Conservation (phyloP, 1,140 invertebrate genomes). For the Micrasema longulum region DNA sequence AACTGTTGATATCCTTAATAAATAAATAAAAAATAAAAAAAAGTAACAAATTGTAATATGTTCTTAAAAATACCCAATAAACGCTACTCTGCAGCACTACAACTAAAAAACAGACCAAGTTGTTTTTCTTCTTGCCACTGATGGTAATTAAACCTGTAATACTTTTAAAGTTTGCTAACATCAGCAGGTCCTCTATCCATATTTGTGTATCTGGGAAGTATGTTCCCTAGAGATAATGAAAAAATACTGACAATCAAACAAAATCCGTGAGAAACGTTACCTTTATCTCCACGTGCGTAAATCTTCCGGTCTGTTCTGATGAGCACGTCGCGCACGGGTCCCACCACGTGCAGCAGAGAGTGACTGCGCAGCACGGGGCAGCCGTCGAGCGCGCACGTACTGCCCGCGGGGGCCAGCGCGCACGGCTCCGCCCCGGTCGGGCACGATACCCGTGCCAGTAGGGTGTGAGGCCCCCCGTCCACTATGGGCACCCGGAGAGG, state of each 20-base stretch:
- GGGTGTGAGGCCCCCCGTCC: slow-evolving; percentile 65
- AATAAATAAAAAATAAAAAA: too few relatives aligned
- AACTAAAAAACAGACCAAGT: too few relatives aligned
- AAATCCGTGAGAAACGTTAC: slow-evolving; percentile 57
- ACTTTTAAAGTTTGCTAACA: too few relatives aligned
- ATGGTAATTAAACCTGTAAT: too few relatives aligned
- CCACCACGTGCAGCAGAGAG: slow-evolving; percentile 69
- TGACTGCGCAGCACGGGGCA: slow-evolving; percentile 58
- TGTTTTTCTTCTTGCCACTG: too few relatives aligned
- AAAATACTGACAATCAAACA: not conserved
- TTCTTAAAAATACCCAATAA: too few relatives aligned
- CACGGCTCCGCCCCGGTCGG: slow-evolving; percentile 41
- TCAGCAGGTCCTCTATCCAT: too few relatives aligned
- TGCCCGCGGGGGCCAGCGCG: slow-evolving; percentile 7
- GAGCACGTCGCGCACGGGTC: slow-evolving; percentile 73
- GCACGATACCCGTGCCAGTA: slow-evolving; percentile 71
- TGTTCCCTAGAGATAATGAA: too few relatives aligned
- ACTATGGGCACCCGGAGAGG: slow-evolving; percentile 70
- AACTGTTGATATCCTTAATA: too few relatives aligned
- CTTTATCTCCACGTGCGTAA: slow-evolving; percentile 72
- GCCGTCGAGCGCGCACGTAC: not conserved
- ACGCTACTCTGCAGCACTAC: too few relatives aligned
- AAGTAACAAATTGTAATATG: too few relatives aligned
- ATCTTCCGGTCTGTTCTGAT: slow-evolving; percentile 70
- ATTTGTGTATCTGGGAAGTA: too few relatives aligned